Base-by-base conservation (phyloP, 2,797 vertebrate species). In the Danio albolineatus region DNA sequence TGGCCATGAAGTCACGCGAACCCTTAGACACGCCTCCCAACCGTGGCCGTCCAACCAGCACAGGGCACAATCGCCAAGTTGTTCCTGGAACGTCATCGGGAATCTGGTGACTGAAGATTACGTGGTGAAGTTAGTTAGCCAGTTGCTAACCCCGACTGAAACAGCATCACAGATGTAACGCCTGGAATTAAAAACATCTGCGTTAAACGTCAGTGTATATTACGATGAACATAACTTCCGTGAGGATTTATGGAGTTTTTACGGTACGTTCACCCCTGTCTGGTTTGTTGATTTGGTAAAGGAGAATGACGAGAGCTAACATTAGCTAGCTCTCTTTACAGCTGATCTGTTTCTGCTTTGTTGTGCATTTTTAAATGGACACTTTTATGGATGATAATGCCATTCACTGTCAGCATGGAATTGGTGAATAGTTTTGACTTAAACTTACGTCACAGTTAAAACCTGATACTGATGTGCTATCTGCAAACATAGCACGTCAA, bases 81-180 rank as follows among this genome's bases (percentile, higher is more conserved):
- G 62, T 73, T 66, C 82, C 78, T 21, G 76, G 82, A 81, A 89
- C 91, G 91, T 91, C 56, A 2, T 0, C 78, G 69, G 74, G 89
- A 89, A 88, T 81, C 84, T 88, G 89, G 72, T 82, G 81, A 80
- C 46, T 72, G 67, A 73, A 84, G 92, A 89, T 92, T 84, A 93
- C 92, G 92, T 93, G 89, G 90, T 91, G 90, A 89, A 81, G 65
- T 75, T 85, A 53, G 69, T 82, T 79, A 79, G 72, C 70, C 59
- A 10, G 67, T 49, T 77, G 73, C 77, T 82, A 74, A 39, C 62
- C 38, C 21, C 54, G 78, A 67, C 78, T 74, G 19, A 59, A 7
- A 67, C 2, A 8, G 10, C n/a, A n/a, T 43, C 43, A 59, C 64
- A 54, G 38, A 69, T 62, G 56, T 46, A 61, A 75, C 21, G 38